These are phyloP conservation scores for Odontomachus brunneus DNA, from an alignment of 1,140 invertebrate genomes.

Conservation along the genomic window DNA sequence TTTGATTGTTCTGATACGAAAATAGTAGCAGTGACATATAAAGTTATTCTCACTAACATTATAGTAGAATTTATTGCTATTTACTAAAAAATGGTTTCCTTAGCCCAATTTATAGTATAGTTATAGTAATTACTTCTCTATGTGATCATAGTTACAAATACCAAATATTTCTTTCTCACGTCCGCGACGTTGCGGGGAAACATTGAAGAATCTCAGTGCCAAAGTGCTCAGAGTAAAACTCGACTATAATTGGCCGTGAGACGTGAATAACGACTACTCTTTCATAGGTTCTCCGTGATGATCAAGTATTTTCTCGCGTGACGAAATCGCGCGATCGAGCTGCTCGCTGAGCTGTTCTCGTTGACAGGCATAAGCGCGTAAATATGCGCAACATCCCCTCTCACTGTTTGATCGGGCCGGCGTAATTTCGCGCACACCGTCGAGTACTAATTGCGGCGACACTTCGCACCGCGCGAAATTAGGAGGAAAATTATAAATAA, in stretches of 20 bases:
- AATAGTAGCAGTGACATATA: too few relatives aligned
- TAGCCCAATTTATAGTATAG: too few relatives aligned
- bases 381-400: background rate
- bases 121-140: too few relatives aligned
- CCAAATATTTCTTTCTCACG: background rate
- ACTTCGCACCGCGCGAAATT: conserved; percentile 59
- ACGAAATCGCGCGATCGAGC: conserved; percentile 7
- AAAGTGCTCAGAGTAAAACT: too few relatives aligned
- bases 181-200: background rate
- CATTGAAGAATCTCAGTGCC: too few relatives aligned
- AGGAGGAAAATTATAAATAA: conserved; percentile 73
- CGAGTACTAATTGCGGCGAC: conserved; percentile 54
- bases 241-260: background rate
- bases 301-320: background rate
- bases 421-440: conserved; percentile 24
- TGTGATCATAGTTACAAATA: too few relatives aligned
- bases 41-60: too few relatives aligned
- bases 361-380: background rate
- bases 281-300: background rate
- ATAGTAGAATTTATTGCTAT: too few relatives aligned
- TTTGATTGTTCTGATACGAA: too few relatives aligned
- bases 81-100: too few relatives aligned
- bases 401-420: background rate
- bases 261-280: background rate
- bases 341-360: background rate